Percentiles rank a stretch among this genome's conserved stretches.
Conservation (phyloP, 2,113 vertebrate genomes). For the Stomatorhinus ivindoensis region DNA sequence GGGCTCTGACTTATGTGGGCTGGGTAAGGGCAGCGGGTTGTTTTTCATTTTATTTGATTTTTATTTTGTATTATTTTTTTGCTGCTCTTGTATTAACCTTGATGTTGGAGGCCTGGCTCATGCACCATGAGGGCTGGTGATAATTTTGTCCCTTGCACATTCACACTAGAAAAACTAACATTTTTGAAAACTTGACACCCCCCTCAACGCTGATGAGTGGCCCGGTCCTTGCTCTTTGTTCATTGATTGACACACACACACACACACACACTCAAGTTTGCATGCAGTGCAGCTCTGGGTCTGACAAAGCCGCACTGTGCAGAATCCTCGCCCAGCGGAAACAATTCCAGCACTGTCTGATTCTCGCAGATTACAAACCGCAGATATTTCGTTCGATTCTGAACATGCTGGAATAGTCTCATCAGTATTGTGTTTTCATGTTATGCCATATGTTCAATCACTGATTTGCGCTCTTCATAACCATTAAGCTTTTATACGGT, state of each 20-base stretch:
- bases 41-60: not conserved
- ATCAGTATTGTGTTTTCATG: not conserved
- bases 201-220: not conserved
- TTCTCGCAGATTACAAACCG: not conserved
- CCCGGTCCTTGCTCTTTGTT: not conserved
- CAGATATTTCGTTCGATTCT: not conserved
- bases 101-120: not conserved
- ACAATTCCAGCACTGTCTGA: not conserved
- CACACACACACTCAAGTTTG: not conserved
- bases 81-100: not conserved
- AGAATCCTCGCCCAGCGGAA: too few relatives aligned
- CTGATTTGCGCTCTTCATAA: not conserved
- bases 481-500: constrained; percentile 4
- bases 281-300: not conserved
- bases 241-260: not conserved
- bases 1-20: not conserved
- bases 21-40: not conserved
- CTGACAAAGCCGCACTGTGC: not conserved
- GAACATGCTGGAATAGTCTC: not conserved
- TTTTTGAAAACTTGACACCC: not conserved
- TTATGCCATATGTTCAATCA: not conserved
- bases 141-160: not conserved
- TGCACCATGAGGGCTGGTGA: not conserved
- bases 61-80: not conserved
- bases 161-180: not conserved